Evolutionary conservation across 2,888 invertebrate genomes (phyloP).

Genomic region (Drosophila birchii): DNA sequence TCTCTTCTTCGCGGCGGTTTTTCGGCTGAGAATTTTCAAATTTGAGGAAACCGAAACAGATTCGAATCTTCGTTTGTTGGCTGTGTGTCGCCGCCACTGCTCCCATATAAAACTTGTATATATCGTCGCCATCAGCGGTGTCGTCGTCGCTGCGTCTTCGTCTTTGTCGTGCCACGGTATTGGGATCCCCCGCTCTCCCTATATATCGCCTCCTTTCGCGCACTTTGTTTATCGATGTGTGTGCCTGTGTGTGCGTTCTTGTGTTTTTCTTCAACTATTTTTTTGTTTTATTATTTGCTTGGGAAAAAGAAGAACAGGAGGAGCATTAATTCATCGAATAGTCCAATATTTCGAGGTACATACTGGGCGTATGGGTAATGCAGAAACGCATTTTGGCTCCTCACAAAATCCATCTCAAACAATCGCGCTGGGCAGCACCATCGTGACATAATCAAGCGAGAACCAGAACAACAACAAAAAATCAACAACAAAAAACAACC

Average conservation of each 20-base stretch:
- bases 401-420: slow-evolving; percentile 19
- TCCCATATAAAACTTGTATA: slow-evolving; percentile 15
- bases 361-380: slow-evolving; percentile 36
- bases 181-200: slow-evolving; percentile 37
- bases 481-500: slow-evolving; percentile 20
- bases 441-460: slow-evolving; percentile 67
- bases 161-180: slow-evolving; percentile 73
- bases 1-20: slow-evolving; percentile 34
- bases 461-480: slow-evolving; percentile 9
- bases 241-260: slow-evolving; percentile 48
- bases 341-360: slow-evolving; percentile 34
- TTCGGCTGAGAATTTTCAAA: slow-evolving; percentile 59
- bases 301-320: slow-evolving; percentile 2
- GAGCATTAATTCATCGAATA: slow-evolving; percentile 32
- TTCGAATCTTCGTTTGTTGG: slow-evolving; percentile 84
- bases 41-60: slow-evolving; percentile 73
- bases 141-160: slow-evolving; percentile 46
- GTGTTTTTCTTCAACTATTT: slow-evolving; percentile 17
- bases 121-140: slow-evolving; percentile 29
- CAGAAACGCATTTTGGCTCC: slow-evolving; percentile 43
- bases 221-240: slow-evolving; percentile 70
- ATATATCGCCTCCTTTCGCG: slow-evolving; percentile 49
- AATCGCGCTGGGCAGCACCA: slow-evolving; percentile 53
- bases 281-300: slow-evolving; percentile 23
- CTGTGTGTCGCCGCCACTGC: slow-evolving; percentile 74